These are phyloP conservation scores for Metaphire vulgaris DNA, from an alignment of 1,140 invertebrate species.

Conservation along the genomic window DNA sequence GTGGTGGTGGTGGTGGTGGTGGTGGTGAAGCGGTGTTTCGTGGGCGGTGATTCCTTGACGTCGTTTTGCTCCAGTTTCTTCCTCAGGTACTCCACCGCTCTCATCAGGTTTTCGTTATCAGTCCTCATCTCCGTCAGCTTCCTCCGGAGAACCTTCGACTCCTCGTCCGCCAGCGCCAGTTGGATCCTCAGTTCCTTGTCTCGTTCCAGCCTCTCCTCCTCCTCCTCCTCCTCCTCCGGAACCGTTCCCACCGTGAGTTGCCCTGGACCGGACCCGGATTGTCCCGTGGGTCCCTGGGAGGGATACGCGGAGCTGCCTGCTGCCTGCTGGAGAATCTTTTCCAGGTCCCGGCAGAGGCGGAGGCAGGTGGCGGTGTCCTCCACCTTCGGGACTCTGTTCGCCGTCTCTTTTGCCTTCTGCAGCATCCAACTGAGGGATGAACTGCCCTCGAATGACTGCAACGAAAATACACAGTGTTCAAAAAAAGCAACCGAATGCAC, in stretches of 20 bases:
- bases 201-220: conserved; percentile 71
- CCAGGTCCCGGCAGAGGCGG: not conserved
- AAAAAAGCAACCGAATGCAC: no score
- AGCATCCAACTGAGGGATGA: not conserved
- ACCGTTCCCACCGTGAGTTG: no score
- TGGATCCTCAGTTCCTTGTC: conserved; percentile 88
- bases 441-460: not conserved
- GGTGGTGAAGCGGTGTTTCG: not conserved
- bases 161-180: conserved; percentile 79
- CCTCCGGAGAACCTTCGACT: conserved; percentile 71
- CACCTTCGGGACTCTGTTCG: not conserved
- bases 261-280: no score
- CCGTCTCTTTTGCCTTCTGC: not conserved
- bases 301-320: no score
- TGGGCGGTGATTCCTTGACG: conserved; percentile 21
- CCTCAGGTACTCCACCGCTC: conserved; percentile 21
- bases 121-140: conserved; percentile 77
- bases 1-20: not conserved
- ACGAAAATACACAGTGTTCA: not conserved
- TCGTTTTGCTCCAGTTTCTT: conserved; percentile 34
- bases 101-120: conserved; percentile 24
- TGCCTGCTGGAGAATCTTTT: not conserved
- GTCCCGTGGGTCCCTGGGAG: no score
- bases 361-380: not conserved
- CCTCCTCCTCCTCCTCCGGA: not conserved